Base-by-base conservation (phyloP, 1,140 invertebrate species). In the Drosophila sproati region DNA sequence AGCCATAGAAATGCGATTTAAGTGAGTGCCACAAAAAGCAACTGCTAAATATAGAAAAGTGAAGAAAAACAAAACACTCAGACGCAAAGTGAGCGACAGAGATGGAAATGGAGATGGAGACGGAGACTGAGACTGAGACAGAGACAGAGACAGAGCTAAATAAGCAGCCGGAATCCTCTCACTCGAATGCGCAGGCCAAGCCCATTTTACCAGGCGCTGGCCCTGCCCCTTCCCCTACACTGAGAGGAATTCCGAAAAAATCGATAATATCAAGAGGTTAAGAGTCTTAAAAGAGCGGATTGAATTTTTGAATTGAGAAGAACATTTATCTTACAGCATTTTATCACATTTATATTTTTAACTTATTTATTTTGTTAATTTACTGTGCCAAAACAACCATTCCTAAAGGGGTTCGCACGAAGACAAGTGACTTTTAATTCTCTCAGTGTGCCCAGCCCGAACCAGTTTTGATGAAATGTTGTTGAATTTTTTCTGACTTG, bases 131-230 rank as follows among this genome's bases (percentile, higher is more conserved):
- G 54, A 41, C n/a, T 35, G 39, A 50, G 45, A 34, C 39, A 5
- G 47, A 56, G 48, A 63, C 51, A n/a, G 56, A 61, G 52, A 74
- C 43, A 1, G 54, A 77, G 62, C 59, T 45, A 73, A 70, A 60
- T 34, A 71, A 79, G 82, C 57, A 51, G 59, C 63, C 52, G 45
- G 54, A 82, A 81, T 69, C n/a, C 57, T 73, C 76, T 73, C 67
- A 74, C 83, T 77, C 77, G 71, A 82, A 77, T 77, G 72, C 69
- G 55, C 73, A 85, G 85, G 62, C 82, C 82, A 82, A 87, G 76
- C 82, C 82, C 82, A 87, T 88, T 88, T 86, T 73, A 68, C 29
- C 35, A 54, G 66, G 75, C 68, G 64, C 64, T 75, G 73, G 55
- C 29, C 60, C 71, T 54, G 71, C 71, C 56, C 28, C 50, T 55